A percentile compares a stretch with the other conserved stretches of the same genome.
phyloP scores from a whole-genome alignment of 2,113 vertebrate genomes.

The Catharus minimus region DNA sequence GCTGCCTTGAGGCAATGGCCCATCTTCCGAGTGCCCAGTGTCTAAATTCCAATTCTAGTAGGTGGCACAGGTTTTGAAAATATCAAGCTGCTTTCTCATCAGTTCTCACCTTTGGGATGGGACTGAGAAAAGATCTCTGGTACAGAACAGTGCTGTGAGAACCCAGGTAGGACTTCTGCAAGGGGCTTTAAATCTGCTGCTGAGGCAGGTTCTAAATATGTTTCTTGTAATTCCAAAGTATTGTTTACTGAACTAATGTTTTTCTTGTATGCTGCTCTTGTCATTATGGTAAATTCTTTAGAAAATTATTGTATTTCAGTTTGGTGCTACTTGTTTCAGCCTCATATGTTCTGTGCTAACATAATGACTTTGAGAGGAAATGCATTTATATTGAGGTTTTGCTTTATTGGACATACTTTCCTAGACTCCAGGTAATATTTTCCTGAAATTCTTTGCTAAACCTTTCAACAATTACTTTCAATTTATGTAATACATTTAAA shows the following conservation, averaged over 20 bases:
- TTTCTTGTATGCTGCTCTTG: neutral
- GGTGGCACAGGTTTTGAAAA: neutral
- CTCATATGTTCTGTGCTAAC: neutral
- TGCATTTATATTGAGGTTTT: neutral
- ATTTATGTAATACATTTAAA: neutral
- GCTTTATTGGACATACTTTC: neutral
- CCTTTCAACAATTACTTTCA: neutral
- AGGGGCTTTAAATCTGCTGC: neutral
- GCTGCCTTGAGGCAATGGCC: neutral
- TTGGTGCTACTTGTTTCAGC: neutral
- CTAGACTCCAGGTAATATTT: neutral
- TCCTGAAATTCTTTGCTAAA: neutral
- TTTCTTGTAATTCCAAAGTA: neutral
- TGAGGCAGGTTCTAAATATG: neutral
- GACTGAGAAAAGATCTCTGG: neutral
- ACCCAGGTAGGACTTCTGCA: neutral
- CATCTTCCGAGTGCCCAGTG: fast-evolving
- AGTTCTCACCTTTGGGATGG: neutral
- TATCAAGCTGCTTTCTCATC: neutral
- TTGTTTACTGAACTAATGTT: neutral
- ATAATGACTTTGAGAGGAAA: neutral
- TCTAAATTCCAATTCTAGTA: neutral
- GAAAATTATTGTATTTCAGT: neutral
- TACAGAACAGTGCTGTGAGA: neutral
- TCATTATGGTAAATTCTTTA: neutral